Evolutionary conservation across 1,140 invertebrate species (phyloP), one percentile per base, ranked within the genome.

Genomic region (Habropoda laboriosa): DNA sequence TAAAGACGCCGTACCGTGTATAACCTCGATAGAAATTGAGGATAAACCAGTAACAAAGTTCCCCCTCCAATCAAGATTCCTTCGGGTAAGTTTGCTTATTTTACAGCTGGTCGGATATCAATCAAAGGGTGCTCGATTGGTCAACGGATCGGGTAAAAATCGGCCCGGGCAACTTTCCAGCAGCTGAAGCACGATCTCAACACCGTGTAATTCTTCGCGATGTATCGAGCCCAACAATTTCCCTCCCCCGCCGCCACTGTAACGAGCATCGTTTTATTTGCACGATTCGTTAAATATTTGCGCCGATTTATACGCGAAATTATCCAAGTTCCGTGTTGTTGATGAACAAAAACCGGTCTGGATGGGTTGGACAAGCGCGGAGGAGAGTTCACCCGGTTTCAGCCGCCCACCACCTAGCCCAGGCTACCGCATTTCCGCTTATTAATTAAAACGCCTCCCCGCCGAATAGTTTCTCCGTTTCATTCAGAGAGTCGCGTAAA

Each of bases 401-500:
- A n/a, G n/a, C n/a, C n/a, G n/a, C n/a, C n/a, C n/a, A n/a, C n/a
- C n/a, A n/a, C n/a, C n/a, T n/a, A n/a, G 24, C 47, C 30, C 47
- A 13, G 40, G n/a, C 30, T 40, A 38, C 21, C 53, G 64, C 51
- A 51, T 71, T 49, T 60, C 55, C 67, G 67, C n/a, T 71, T 78
- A 71, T 71, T 78, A 78, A 78, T 71, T 71, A 71, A 78, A 78
- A 70, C 35, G 42, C 32, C 3, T n/a, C n/a, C 24, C 24, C 57
- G 57, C 18, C 61, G 40, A 51, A 70, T 40, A 30, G 45, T 71
- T 63, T 45, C 38, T 45, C 47, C n/a, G 47, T 47, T 64, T 73
- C 16, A 30, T 73, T 47, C 55, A 1, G 21, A n/a, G n/a, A 51
- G 57, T 49, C 57, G 55, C 64, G 81, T 71, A 76, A 83, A 85